These are phyloP conservation scores for Drosophila tani DNA, from an alignment of 1,140 invertebrate genomes.

Conservation along the genomic window DNA sequence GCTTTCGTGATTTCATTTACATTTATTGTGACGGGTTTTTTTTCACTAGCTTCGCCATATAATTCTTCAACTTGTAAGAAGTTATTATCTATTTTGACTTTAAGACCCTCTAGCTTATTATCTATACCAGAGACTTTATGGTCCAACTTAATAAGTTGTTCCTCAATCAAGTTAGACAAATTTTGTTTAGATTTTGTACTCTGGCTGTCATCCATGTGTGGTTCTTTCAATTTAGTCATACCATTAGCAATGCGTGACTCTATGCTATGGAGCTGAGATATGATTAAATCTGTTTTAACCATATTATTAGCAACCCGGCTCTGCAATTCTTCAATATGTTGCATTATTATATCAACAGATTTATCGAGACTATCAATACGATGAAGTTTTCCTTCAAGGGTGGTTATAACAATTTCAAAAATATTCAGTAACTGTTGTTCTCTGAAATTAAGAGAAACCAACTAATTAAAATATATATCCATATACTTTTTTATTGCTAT, in stretches of 20 bases:
- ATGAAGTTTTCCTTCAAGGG: constrained; percentile 93
- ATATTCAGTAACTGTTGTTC: constrained; percentile 95
- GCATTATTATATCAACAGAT: constrained; percentile 93
- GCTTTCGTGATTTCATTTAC: constrained; percentile 92
- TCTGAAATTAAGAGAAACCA: constrained; percentile 86
- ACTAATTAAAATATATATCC: no score
- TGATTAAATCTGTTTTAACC: constrained; percentile 92
- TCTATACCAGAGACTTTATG: constrained; percentile 93
- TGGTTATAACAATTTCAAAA: constrained; percentile 94
- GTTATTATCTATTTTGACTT: constrained; percentile 93
- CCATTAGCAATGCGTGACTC: constrained; percentile 90
- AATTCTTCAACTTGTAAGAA: constrained; percentile 92
- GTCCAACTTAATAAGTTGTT: constrained; percentile 89
- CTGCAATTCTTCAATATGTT: constrained; percentile 92
- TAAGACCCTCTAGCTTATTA: constrained; percentile 90
- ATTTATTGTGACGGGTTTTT: constrained; percentile 92
- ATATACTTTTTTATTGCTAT: no score
- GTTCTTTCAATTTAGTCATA: constrained; percentile 16
- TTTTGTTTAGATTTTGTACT: constrained; percentile 21
- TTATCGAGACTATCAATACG: constrained; percentile 94
- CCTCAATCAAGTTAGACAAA: constrained; percentile 84
- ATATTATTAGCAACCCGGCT: constrained; percentile 92
- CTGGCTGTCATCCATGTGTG: constrained; percentile 17
- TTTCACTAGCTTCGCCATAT: constrained; percentile 93
- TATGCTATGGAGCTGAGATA: constrained; percentile 89